Evolutionary conservation across 2,797 vertebrate species (phyloP).

Genomic region (Lithobates sylvaticus): DNA sequence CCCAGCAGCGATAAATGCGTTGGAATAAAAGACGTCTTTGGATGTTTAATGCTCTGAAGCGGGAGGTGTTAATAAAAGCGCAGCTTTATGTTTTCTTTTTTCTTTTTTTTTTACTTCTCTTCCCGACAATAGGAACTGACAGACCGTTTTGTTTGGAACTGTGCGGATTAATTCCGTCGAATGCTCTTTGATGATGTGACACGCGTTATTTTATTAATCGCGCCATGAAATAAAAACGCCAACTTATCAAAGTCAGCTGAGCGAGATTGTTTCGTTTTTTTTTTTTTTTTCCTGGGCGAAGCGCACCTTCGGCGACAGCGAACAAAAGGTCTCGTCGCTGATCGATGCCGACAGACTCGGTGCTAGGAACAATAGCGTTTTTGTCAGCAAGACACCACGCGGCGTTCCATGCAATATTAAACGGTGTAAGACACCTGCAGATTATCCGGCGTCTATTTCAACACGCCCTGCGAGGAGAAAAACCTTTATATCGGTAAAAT

Average conservation of each 20-base stretch:
- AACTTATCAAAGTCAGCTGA: conserved; percentile 54
- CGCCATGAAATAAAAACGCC: conserved; percentile 53
- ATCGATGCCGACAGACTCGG: conserved; percentile 85
- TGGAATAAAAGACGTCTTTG: conserved; percentile 18
- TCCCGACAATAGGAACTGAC: conserved; percentile 44
- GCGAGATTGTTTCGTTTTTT: background rate
- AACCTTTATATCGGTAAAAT: conserved; percentile 49
- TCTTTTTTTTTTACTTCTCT: background rate
- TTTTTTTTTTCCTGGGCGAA: background rate
- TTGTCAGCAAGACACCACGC: conserved; percentile 79
- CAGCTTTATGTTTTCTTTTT: background rate
- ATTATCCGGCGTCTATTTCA: conserved; percentile 67
- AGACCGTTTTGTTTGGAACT: background rate
- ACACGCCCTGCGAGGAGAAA: conserved; percentile 13
- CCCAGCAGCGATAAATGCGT: conserved; percentile 14
- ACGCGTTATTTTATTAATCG: conserved; percentile 15
- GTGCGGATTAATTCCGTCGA: conserved; percentile 13
- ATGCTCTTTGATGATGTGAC: conserved; percentile 46
- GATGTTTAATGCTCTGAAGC: conserved; percentile 39
- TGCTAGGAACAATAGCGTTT: conserved; percentile 76
- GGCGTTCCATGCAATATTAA: conserved; percentile 84
- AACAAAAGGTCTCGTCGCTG: conserved; percentile 71
- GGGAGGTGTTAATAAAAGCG: conserved; percentile 9
- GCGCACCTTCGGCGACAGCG: background rate
- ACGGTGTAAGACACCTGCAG: conserved; percentile 74